These are phyloP conservation scores for Serripes groenlandicus DNA, from an alignment of 2,888 invertebrate genomes.

Conservation along the genomic window DNA sequence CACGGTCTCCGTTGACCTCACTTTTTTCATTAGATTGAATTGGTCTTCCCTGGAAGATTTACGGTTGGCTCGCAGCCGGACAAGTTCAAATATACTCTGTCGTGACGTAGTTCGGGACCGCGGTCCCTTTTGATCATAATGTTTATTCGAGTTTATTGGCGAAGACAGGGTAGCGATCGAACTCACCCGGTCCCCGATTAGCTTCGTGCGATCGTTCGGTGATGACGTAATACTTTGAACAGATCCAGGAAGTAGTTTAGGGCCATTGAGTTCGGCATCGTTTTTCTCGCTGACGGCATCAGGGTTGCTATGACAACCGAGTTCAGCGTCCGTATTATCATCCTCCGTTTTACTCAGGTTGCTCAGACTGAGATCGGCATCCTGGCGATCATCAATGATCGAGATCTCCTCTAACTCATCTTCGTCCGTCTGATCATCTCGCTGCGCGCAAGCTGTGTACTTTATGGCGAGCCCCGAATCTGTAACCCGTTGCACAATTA, in stretches of 20 bases:
- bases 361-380: conserved; percentile 54
- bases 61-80: conserved; percentile 90
- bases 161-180: conserved; percentile 87
- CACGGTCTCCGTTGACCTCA: conserved; percentile 88
- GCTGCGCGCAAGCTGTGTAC: conserved; percentile 86
- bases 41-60: conserved; percentile 91
- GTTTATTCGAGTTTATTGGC: conserved; percentile 85
- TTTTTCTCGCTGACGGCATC: conserved; percentile 51
- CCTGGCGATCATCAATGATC: conserved; percentile 88
- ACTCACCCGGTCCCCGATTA: conserved; percentile 88
- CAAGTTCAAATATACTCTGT: conserved; percentile 90
- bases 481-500: conserved; percentile 70
- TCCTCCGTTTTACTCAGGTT: conserved; percentile 85
- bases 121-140: conserved; percentile 85
- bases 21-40: conserved; percentile 89
- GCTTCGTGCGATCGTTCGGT: conserved; percentile 74
- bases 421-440: conserved; percentile 82
- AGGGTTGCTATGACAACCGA: conserved; percentile 34
- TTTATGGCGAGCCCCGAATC: conserved; percentile 79
- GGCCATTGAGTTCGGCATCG: conserved; percentile 87
- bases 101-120: conserved; percentile 88
- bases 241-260: conserved; percentile 89
- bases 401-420: conserved; percentile 90
- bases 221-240: conserved; percentile 67
- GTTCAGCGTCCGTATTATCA: conserved; percentile 88